Conservation (phyloP, 2,797 vertebrate genomes). For the Carduelis carduelis region DNA sequence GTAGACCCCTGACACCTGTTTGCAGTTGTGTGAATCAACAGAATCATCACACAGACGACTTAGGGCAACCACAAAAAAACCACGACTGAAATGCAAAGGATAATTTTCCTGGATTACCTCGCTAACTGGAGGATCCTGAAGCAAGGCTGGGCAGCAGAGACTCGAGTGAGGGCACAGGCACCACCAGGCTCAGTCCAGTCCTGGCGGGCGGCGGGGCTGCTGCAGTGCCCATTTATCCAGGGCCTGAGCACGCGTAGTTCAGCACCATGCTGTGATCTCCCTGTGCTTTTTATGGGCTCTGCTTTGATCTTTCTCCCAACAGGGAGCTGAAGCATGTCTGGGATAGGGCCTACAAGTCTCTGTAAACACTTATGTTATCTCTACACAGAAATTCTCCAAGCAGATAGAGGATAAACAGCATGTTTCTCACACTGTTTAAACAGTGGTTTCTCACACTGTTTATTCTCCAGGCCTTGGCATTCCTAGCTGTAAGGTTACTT, state of each 20-base stretch:
- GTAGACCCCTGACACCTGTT: neutral
- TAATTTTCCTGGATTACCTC: rapidly evolving
- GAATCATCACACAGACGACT: neutral
- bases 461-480: neutral
- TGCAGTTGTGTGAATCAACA: neutral
- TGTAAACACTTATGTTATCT: neutral
- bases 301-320: neutral
- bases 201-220: rapidly evolving
- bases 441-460: neutral
- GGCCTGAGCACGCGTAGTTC: rapidly evolving
- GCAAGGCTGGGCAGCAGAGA: neutral
- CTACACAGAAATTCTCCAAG: neutral
- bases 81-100: neutral
- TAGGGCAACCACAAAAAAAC: neutral
- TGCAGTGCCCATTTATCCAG: neutral
- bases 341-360: neutral
- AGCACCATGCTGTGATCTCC: neutral
- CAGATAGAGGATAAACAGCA: neutral
- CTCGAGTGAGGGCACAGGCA: neutral
- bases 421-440: neutral
- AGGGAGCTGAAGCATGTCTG: neutral
- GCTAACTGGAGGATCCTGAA: neutral
- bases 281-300: neutral
- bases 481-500: neutral
- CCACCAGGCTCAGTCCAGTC: neutral